phyloP scores from a whole-genome alignment of 1,140 invertebrate species.

The Zeugodacus cucurbitae region DNA sequence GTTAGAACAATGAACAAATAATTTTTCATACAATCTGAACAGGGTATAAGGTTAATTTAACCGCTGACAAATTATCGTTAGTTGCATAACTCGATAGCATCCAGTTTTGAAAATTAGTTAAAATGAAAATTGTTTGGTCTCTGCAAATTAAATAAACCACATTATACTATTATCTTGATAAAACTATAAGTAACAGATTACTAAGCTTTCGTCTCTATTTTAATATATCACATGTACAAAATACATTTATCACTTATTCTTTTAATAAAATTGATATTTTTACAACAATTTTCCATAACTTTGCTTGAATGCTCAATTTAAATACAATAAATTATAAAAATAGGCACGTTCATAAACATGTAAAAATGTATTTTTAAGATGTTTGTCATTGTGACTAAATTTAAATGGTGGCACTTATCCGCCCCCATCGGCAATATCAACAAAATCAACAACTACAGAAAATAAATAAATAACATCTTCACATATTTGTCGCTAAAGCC shows the following conservation, averaged over 20 bases:
- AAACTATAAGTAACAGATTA: no score
- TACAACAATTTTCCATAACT: neutral
- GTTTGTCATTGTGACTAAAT: constrained; percentile 37
- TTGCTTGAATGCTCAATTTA: constrained; percentile 8
- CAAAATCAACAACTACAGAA: neutral
- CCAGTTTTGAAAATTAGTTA: no score
- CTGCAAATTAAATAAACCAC: no score
- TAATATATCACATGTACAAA: no score
- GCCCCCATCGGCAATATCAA: neutral
- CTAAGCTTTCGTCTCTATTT: no score
- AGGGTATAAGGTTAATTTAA: no score
- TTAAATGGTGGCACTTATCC: constrained; percentile 27
- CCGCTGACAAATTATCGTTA: no score
- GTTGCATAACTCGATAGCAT: no score
- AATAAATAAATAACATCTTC: neutral
- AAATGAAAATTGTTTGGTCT: no score
- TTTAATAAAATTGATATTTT: neutral
- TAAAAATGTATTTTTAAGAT: constrained; percentile 33
- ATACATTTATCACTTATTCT: neutral
- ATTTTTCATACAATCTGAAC: no score
- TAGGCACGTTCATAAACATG: neutral
- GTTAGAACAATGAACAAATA: no score
- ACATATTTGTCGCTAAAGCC: neutral
- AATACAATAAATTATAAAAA: constrained; percentile 33
- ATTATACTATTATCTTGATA: no score